These are phyloP conservation scores for Beroe forskalii DNA, from an alignment of 37 sponge, comb jelly and placozoan species.

Conservation along the genomic window DNA sequence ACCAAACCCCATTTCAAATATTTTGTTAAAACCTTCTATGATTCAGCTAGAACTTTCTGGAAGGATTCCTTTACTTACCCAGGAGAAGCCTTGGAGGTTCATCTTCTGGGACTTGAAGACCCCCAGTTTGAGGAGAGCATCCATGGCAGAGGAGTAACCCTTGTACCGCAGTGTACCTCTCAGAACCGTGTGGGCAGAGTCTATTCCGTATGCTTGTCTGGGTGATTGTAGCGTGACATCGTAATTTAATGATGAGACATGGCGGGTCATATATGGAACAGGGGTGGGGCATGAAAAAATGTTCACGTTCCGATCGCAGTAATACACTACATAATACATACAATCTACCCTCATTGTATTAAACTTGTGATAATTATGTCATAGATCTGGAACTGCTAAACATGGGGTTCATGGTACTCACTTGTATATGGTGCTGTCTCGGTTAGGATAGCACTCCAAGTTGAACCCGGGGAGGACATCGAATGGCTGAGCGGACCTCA, in stretches of 20 bases:
- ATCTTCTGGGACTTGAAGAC: conserved; percentile 5
- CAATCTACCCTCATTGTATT: too few relatives aligned
- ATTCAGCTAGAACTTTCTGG: too few relatives aligned
- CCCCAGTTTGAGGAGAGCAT: conserved; percentile 37
- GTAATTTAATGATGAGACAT: too few relatives aligned
- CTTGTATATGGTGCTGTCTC: conserved; percentile 81
- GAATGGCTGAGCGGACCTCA: conserved; percentile 60
- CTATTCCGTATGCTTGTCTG: conserved; percentile 75
- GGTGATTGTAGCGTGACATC: too few relatives aligned
- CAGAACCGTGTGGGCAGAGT: conserved; percentile 74
- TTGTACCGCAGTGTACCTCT: conserved; percentile 87
- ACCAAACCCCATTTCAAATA: too few relatives aligned
- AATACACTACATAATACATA: too few relatives aligned
- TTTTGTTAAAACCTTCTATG: too few relatives aligned
- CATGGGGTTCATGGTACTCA: not conserved
- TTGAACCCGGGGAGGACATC: conserved; percentile 68
- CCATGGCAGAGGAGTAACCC: conserved; percentile 66
- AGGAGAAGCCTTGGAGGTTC: not conserved
- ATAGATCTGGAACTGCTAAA: too few relatives aligned
- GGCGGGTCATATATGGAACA: too few relatives aligned
- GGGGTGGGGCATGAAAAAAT: too few relatives aligned
- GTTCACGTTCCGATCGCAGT: too few relatives aligned
- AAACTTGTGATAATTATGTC: too few relatives aligned
- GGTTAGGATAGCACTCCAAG: conserved; percentile 84
- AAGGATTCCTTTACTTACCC: conserved; percentile 70